phyloP scores from a whole-genome alignment of 2,888 invertebrate species.

The Bombylius major region DNA sequence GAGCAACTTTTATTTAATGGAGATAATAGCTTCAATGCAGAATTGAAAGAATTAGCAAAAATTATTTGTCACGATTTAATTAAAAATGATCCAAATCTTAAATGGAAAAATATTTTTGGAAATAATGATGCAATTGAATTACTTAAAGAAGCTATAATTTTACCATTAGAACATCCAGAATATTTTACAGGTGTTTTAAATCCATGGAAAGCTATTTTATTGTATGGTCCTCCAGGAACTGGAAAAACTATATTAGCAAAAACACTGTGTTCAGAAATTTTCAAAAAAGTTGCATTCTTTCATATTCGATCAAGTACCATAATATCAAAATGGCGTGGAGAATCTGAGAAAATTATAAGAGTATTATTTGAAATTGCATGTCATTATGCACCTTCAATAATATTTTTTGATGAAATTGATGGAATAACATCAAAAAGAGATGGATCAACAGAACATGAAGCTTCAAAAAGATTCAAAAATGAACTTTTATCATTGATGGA shows the following conservation, averaged over 20 bases:
- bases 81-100: constrained; percentile 49
- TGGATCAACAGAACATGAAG: constrained; percentile 64
- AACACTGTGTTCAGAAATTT: constrained; percentile 71
- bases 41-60: constrained; percentile 53
- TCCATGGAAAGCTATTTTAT: constrained; percentile 71
- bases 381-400: constrained; percentile 73
- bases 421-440: constrained; percentile 59
- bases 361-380: constrained; percentile 79
- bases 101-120: constrained; percentile 74
- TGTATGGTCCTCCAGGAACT: constrained; percentile 56
- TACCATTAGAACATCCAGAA: constrained; percentile 61
- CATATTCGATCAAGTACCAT: constrained; percentile 81
- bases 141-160: constrained; percentile 76
- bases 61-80: constrained; percentile 41
- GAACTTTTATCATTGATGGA: constrained; percentile 81
- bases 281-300: constrained; percentile 62
- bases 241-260: constrained; percentile 86
- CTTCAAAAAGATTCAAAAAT: constrained; percentile 74
- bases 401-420: constrained; percentile 90
- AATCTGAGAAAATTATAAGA: constrained; percentile 85
- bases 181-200: constrained; percentile 54
- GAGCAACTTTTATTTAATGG: neutral
- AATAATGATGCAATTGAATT: constrained; percentile 59
- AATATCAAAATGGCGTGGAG: constrained; percentile 93
- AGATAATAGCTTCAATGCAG: constrained; percentile 25